Conservation (phyloP, 1,140 invertebrate genomes). For the Octopus sinensis region DNA sequence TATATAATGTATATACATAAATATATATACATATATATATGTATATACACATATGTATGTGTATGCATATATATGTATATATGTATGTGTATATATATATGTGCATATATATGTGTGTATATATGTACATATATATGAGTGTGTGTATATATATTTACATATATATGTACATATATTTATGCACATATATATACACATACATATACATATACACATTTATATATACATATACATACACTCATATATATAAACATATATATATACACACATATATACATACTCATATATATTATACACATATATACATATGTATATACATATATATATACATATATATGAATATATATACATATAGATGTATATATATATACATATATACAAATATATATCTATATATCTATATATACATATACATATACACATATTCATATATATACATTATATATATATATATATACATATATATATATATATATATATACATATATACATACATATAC, state of each 20-base stretch:
- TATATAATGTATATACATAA: not conserved
- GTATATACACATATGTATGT: not conserved
- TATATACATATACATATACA: no score
- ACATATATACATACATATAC: no score
- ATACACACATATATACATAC: not conserved
- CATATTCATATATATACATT: no score
- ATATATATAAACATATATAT: not conserved
- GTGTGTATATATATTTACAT: not conserved
- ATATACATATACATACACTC: not conserved
- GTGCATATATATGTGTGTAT: not conserved
- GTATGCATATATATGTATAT: not conserved
- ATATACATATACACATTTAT: no score
- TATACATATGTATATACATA: no score
- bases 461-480: no score
- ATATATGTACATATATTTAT: not conserved
- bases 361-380: slow-evolving; percentile 5
- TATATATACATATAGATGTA: not conserved
- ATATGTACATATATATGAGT: not conserved
- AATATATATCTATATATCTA: no score
- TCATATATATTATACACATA: no score
- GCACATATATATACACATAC: no score
- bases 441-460: no score
- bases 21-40: slow-evolving; percentile 10
- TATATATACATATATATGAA: no score
- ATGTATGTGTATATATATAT: not conserved